Evolutionary conservation across 1,140 invertebrate genomes (phyloP), one percentile per base, ranked within the genome.

Genomic region (Muscidifurax raptorellus): DNA sequence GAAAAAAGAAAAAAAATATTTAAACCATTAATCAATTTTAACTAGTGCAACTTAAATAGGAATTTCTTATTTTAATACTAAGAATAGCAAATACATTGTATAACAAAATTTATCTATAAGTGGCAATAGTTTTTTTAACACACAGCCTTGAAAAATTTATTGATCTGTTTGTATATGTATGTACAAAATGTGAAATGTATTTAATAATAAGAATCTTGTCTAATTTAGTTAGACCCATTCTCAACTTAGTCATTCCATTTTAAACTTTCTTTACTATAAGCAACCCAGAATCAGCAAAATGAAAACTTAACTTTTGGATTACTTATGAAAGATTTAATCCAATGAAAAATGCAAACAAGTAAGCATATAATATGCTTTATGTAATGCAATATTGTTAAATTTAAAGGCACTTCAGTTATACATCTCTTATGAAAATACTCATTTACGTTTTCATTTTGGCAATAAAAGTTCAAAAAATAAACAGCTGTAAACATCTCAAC

Each of bases 121-220:
- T 66, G 69, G 83, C 69, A 75, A 75, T 84, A 74, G n/a, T 75
- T 75, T 80, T 82, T 67, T 77, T 69, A 66, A 85, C 59, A 72
- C 84, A 82, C 80, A 85, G 84, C 84, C 84, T 85, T 78, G 80
- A 79, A 85, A 69, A 67, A 82, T 72, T 30, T 1, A 82, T 85
- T 85, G 25, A 78, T 44, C 22, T 22, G 1, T 52, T 83, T 75
- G 13, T 36, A 47, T 81, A 82, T 85, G 44, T 81, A 82, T 85
- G 40, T 82, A 85, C 84, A 85, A 77, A 75, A 81, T 80, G 28
- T 59, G n/a, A 81, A 69, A 85, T 67, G 32, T 27, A 15, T 28
- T 25, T 67, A n/a, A n/a, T 79, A 15, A 80, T 30, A 74, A 80
- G 25, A 82, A 67, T 67, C 10, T 40, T 67, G n/a, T 36, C 32